Base-by-base conservation (phyloP, 2,797 vertebrate genomes). In the Ctenopoma multispine region DNA sequence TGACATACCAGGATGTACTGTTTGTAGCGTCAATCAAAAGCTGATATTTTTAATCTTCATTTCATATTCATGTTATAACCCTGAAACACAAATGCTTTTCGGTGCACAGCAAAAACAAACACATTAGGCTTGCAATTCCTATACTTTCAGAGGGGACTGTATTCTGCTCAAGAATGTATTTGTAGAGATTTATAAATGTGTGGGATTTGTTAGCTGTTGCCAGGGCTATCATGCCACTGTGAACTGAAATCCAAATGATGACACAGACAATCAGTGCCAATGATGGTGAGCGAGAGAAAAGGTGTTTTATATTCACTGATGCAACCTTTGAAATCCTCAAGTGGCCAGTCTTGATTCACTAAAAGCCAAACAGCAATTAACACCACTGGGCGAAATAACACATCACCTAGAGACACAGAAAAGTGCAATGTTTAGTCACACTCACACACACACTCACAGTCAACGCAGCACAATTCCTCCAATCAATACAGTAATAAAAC, bases 401-500 rank as follows among this genome's bases (percentile, higher is more conserved):
- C 44, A 51, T 69, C 11, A 31, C 41, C 23, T 41, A n/a, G 21
- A 57, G 11, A 57, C 12, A 55, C 17, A 54, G 11, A 73, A 55
- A 18, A 58, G 23, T 47, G 27, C 12, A 24, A 60, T 17, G 57
- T 64, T 46, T 63, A 56, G 38, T 67, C 13, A 72, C 10, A 20
- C 3, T 3, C 13, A 73, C 12, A 27, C 3, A 46, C 13, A 77
- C 12, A 27, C 3, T n/a, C 11, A 76, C 10, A 46, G 67, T 82
- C 63, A 20, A 83, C 80, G 54, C 43, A 7, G 60, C 44, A 63
- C 41, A 70, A 51, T 77, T 69, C 40, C 18, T 58, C 40, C 47
- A 46, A 72, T 90, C 86, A 63, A 86, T 87, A 82, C 44, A 38
- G 49, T 73, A 73, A 82, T 86, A 75, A 84, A 87, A 71, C 20